Evolutionary conservation across 2,888 invertebrate genomes (phyloP).

Genomic region (Corbicula japonica): DNA sequence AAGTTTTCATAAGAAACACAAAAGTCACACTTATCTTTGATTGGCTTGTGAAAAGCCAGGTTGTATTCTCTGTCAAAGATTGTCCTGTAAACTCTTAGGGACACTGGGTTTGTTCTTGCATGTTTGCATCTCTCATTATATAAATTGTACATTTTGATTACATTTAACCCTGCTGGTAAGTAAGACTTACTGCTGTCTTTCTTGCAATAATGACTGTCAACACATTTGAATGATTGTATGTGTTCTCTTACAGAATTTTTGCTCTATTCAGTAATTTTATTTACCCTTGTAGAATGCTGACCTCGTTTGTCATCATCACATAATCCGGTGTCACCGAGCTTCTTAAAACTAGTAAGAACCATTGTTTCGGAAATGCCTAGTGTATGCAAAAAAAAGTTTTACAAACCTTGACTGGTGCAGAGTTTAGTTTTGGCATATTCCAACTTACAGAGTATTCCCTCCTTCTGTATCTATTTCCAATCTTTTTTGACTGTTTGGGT

Average conservation of each 20-base stretch:
- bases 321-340: not conserved
- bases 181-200: conserved; percentile 47
- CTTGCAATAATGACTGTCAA: conserved; percentile 50
- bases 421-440: not conserved
- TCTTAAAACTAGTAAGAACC: not conserved
- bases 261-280: conserved; percentile 30
- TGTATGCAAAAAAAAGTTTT: conserved; percentile 20
- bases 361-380: conserved; percentile 6
- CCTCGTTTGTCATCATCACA: conserved; percentile 25
- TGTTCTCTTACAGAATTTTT: conserved; percentile 23
- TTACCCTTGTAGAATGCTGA: conserved; percentile 31
- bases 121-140: conserved; percentile 47
- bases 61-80: conserved; percentile 58
- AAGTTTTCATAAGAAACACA: conserved; percentile 38
- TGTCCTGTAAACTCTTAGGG: conserved; percentile 39
- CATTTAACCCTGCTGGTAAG: conserved; percentile 36
- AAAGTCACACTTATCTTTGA: conserved; percentile 56
- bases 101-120: conserved; percentile 18
- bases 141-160: conserved; percentile 51
- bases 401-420: conserved; percentile 7
- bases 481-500: conserved; percentile 4
- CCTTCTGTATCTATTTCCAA: not conserved
- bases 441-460: not conserved
- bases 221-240: conserved; percentile 44
- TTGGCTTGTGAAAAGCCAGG: conserved; percentile 52